Evolutionary conservation across 1,140 invertebrate genomes (phyloP).

Genomic region (Euura lappo): DNA sequence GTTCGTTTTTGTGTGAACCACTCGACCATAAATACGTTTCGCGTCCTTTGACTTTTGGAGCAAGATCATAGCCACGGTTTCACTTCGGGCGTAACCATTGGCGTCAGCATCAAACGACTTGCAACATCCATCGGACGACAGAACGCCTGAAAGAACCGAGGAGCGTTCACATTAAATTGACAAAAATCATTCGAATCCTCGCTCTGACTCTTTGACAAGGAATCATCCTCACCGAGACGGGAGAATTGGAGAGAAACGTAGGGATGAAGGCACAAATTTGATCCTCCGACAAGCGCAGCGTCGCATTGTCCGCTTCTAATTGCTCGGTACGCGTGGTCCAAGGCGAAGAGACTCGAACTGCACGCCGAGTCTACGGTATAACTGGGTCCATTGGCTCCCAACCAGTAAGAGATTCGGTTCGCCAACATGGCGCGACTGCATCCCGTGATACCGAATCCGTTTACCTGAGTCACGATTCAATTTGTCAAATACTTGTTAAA

Average conservation of each 20-base stretch:
- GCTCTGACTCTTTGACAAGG: neutral
- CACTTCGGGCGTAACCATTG: slow-evolving; percentile 78
- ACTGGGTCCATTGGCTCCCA: slow-evolving; percentile 78
- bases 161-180: too few species aligned
- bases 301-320: slow-evolving; percentile 83
- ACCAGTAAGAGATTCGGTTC: slow-evolving; percentile 83
- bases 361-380: slow-evolving; percentile 89
- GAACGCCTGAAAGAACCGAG: slow-evolving; percentile 70
- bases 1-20: slow-evolving; percentile 75
- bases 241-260: slow-evolving; percentile 83
- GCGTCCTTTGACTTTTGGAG: slow-evolving; percentile 84
- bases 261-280: slow-evolving; percentile 84
- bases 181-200: neutral
- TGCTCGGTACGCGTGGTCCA: slow-evolving; percentile 82
- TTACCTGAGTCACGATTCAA: slow-evolving; percentile 35
- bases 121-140: slow-evolving; percentile 85
- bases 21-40: slow-evolving; percentile 75
- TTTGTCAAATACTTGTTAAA: too few species aligned
- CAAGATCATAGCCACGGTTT: slow-evolving; percentile 78
- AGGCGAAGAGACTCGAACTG: slow-evolving; percentile 84
- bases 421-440: slow-evolving; percentile 91
- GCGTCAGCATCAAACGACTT: slow-evolving; percentile 88
- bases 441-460: slow-evolving; percentile 59
- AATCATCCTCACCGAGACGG: slow-evolving; percentile 45
- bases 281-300: slow-evolving; percentile 84